phyloP scores from a whole-genome alignment of 2,797 vertebrate genomes.

The Philypnodon macrostomus region DNA sequence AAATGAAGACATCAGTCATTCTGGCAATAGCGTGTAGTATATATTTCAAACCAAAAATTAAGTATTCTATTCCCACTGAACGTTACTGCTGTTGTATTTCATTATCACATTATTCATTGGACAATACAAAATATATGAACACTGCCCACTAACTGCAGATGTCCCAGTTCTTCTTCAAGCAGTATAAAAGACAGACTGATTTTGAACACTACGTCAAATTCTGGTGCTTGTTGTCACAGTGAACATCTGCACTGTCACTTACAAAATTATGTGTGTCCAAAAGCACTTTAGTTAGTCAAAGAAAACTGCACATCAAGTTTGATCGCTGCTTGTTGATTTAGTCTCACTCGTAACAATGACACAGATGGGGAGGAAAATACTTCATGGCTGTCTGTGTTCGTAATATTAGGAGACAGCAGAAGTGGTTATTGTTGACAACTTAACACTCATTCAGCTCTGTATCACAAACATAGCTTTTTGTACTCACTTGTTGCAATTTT shows the following conservation, averaged over 20 bases:
- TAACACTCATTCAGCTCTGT: conserved; percentile 2
- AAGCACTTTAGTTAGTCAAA: conserved; percentile 15
- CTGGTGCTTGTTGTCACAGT: conserved; percentile 19
- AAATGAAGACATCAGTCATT: conserved; percentile 16
- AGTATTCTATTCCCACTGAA: too few species aligned
- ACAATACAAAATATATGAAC: background rate
- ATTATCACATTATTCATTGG: background rate
- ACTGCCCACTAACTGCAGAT: background rate
- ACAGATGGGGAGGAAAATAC: conserved; percentile 1
- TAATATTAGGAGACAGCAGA: background rate
- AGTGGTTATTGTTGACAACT: background rate
- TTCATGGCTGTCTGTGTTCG: conserved; percentile 1
- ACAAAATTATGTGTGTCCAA: conserved; percentile 12
- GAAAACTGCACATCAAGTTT: conserved; percentile 2
- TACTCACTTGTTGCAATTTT: conserved; percentile 4
- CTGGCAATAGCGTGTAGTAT: background rate
- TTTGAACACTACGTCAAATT: conserved; percentile 10
- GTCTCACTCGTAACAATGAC: background rate
- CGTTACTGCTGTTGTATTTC: background rate
- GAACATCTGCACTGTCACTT: conserved; percentile 33
- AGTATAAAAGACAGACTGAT: background rate
- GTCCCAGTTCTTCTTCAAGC: background rate
- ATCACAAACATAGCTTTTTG: background rate
- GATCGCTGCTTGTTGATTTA: background rate
- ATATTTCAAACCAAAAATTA: background rate